Evolutionary conservation across 2,888 invertebrate genomes (phyloP), one percentile per base, ranked within the genome.

Genomic region (Lasioglossum oenotherae): DNA sequence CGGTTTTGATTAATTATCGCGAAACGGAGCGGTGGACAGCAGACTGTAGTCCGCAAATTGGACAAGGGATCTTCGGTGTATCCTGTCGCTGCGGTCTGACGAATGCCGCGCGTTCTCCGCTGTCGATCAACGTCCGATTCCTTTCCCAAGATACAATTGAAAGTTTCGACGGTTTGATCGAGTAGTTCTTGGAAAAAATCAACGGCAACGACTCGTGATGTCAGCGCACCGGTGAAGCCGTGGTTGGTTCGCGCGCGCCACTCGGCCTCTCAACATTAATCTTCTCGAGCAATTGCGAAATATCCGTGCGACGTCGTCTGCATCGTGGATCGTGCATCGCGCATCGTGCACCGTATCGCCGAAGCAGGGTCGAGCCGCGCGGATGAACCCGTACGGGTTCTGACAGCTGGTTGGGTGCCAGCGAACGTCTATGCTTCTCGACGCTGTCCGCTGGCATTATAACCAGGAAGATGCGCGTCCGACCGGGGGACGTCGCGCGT

Each of bases 391-490:
- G 92, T 92, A 90, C 90, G 92, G 92, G 93, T 93, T 94, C 93
- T 92, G 93, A 92, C 92, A 92, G 90, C 92, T 93, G 92, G 92
- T 92, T 88, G 89, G 88, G 86, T 93, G 93, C 93, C 94, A 93
- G 89, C 83, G 77, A 91, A 91, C 91, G 87, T 91, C 90, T 92
- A 92, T 90, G 91, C 92, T 91, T 85, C 89, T 86, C 91, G 92
- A 92, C 92, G 92, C 88, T 93, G 94, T 93, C 93, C 92, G 92
- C 92, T 92, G 92, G 92, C 92, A 93, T 94, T 94, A 94, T 91
- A 91, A 94, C 92, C 93, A 92, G 93, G 93, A 93, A 93, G 93
- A 92, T 90, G 90, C 88, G 90, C 88, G 86, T 46, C 53, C 78
- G 75, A 81, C 44, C 57, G 35, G 49, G 31, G 57, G 72, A 31